Evolutionary conservation across 2,113 vertebrate genomes (phyloP).

Genomic region (Athene noctua): DNA sequence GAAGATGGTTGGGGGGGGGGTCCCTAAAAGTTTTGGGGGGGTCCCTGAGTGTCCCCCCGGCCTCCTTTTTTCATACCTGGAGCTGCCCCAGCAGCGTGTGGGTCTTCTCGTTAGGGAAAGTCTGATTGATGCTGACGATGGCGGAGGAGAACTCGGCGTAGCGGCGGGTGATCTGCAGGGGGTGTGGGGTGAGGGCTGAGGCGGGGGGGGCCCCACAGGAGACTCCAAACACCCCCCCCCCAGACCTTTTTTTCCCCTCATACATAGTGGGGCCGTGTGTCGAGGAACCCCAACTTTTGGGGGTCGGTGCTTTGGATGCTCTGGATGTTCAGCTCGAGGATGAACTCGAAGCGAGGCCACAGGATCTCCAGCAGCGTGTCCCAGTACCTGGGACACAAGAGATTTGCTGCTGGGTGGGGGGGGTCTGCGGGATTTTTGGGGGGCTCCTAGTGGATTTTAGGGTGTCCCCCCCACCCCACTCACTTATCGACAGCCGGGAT

Average conservation of each 20-base stretch:
- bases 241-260: too few species aligned
- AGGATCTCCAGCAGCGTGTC: conserved; percentile 87
- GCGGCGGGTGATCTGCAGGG: background rate
- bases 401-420: background rate
- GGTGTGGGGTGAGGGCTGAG: background rate
- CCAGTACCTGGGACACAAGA: conserved; percentile 82
- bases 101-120: background rate
- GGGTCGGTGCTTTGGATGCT: conserved; percentile 91
- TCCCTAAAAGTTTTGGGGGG: too few species aligned
- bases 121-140: background rate
- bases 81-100: background rate
- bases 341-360: conserved; percentile 89
- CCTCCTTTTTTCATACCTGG: background rate
- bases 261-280: conserved; percentile 90
- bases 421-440: too few species aligned
- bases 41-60: too few species aligned
- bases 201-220: too few species aligned
- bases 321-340: conserved; percentile 92
- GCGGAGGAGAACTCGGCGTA: background rate
- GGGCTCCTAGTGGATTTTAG: background rate
- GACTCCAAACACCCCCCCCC: too few species aligned
- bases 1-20: too few species aligned
- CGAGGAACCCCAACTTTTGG: conserved; percentile 86
- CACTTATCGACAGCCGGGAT: conserved; percentile 90
- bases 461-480: background rate